These are phyloP conservation scores for Erebia aethiops DNA, from an alignment of 2,888 invertebrate genomes.

Conservation along the genomic window DNA sequence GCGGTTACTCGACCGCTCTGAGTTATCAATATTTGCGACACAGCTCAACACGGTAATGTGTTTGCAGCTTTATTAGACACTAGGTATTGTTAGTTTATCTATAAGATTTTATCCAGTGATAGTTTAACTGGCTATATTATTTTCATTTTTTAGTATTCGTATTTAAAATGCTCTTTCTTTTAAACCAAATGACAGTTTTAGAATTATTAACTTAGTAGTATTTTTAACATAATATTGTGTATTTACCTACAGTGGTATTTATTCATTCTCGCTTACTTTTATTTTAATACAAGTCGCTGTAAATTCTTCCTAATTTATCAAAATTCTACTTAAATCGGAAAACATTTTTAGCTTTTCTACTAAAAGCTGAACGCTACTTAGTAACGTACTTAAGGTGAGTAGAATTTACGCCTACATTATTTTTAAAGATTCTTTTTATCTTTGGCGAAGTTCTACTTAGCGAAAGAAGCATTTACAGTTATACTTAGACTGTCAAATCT, in stretches of 20 bases:
- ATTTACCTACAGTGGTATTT: background rate
- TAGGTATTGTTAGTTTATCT: background rate
- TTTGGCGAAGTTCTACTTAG: background rate
- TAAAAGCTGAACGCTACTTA: background rate
- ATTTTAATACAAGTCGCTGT: background rate
- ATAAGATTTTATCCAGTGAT: conserved; percentile 6
- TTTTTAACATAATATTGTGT: background rate
- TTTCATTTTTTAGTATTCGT: background rate
- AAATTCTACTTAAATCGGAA: background rate
- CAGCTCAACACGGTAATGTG: background rate
- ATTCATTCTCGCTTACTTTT: background rate
- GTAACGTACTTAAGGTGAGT: conserved; percentile 8
- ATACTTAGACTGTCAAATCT: conserved; percentile 10
- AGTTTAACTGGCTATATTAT: background rate
- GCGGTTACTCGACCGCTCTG: too few relatives aligned
- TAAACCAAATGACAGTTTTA: conserved; percentile 9
- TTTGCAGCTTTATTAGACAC: background rate
- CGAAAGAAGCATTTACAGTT: conserved; percentile 10
- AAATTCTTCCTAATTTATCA: background rate
- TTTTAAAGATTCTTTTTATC: background rate
- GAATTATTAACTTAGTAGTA: background rate
- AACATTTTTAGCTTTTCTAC: background rate
- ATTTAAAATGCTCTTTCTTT: conserved; percentile 3
- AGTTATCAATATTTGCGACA: background rate
- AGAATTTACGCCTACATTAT: background rate